Conservation (phyloP, 2,888 invertebrate genomes). For the Xestia rhomboidea region DNA sequence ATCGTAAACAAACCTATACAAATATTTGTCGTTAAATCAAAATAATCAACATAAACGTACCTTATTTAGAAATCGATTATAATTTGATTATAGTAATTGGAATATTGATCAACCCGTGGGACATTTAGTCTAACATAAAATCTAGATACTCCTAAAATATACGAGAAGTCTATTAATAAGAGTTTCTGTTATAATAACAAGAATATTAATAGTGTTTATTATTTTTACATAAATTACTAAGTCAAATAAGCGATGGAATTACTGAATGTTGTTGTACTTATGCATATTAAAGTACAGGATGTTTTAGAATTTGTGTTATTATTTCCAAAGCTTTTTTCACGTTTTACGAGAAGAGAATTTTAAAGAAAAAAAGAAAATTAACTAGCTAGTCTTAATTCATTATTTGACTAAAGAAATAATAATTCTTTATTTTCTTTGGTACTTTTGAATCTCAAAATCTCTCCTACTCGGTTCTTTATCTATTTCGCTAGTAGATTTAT, state of each 20-base stretch:
- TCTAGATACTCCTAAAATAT: constrained; percentile 43
- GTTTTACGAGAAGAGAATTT: background rate
- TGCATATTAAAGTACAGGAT: background rate
- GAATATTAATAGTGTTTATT: constrained; percentile 51
- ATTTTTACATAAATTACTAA: constrained; percentile 56
- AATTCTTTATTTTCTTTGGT: background rate
- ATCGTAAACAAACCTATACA: constrained; percentile 17
- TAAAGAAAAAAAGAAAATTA: background rate
- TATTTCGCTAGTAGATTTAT: background rate
- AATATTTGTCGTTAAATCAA: constrained; percentile 33
- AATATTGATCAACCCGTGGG: constrained; percentile 58
- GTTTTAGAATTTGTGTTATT: background rate
- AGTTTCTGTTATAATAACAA: constrained; percentile 24
- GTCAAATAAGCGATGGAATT: constrained; percentile 25
- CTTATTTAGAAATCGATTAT: constrained; percentile 48
- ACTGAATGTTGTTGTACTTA: background rate
- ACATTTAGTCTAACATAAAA: constrained; percentile 46
- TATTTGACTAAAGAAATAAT: background rate
- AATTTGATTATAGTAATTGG: constrained; percentile 50
- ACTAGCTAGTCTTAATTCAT: background rate
- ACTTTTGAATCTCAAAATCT: background rate
- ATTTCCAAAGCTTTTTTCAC: background rate
- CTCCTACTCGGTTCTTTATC: background rate
- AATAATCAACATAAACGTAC: constrained; percentile 43
- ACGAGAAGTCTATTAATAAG: constrained; percentile 49